Evolutionary conservation across 35 echinoderm and acorn worm genomes (phyloP), one percentile per base, ranked within the genome.

Genomic region (Patiria miniata): DNA sequence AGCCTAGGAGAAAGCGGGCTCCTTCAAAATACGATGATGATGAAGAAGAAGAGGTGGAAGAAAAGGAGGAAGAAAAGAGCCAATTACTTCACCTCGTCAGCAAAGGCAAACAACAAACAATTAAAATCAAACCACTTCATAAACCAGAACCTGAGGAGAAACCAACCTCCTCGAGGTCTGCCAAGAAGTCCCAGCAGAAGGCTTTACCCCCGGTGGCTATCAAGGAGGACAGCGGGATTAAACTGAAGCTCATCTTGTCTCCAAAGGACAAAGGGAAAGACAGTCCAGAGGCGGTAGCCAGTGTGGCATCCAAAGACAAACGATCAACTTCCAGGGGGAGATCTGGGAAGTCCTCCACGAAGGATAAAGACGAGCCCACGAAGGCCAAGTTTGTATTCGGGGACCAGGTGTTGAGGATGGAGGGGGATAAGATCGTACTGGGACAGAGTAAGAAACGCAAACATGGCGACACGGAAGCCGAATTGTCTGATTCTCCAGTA

Each of bases 191-290:
- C 18, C 68, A 83, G 6, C 54, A 82, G 47, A 23, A 83, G 7
- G 28, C 58, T 39, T 39, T 58, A 19, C 87, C 79, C 5, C 39
- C 80, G 2, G 42, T 90, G 38, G 39, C 88, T 42, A 0, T 84
- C 81, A 68, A 82, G 57, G 88, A 90, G 51, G 87, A 84, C 8
- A 47, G 65, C 8, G 88, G 88, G 21, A 69, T 90, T 18, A 90
- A 90, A 57, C 61, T 90, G 38, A 90, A 90, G 36, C 65, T 90
- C 29, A 90, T 90, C 57, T 53, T 90, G 36, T 90, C 88, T 51
- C 68, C 88, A 18, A 83, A 84, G 8, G 88, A 82, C 12, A 51
- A 36, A 32, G 52, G 44, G 0, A 53, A 84, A 34, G 12, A 36
- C 33, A 58, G 4, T 32, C 18, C 39, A 4, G 78, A 42, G 15